Conservation (phyloP, 2,888 invertebrate genomes). For the Fragum whitleyi region DNA sequence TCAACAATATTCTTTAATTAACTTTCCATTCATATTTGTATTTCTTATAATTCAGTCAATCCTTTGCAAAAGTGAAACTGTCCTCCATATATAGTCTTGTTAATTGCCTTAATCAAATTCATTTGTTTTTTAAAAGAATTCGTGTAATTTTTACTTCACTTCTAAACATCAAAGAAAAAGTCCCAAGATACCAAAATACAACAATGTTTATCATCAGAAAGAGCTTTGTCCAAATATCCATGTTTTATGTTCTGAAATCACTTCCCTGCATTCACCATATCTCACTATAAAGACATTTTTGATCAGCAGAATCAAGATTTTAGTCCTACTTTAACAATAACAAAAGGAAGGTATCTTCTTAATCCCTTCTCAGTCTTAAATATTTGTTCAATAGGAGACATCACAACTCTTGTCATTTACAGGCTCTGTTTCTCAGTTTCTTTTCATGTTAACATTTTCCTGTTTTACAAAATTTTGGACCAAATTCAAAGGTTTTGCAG, state of each 20-base stretch:
- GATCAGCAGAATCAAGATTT: background rate
- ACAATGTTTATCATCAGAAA: conserved; percentile 45
- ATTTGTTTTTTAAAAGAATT: too few relatives aligned
- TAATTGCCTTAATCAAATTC: too few relatives aligned
- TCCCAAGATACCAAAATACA: conserved; percentile 40
- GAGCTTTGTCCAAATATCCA: conserved; percentile 57
- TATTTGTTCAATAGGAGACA: too few relatives aligned
- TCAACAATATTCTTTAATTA: background rate
- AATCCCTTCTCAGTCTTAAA: background rate
- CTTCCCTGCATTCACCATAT: background rate
- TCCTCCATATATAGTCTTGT: too few relatives aligned
- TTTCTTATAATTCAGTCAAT: background rate
- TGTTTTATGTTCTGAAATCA: conserved; percentile 18
- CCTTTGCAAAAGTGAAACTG: too few relatives aligned
- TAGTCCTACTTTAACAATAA: background rate
- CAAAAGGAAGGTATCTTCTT: background rate
- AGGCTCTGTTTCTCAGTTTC: too few relatives aligned
- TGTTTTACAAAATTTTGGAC: too few relatives aligned
- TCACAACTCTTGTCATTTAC: too few relatives aligned
- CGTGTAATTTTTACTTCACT: too few relatives aligned
- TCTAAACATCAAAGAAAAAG: background rate
- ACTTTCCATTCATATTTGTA: too few relatives aligned
- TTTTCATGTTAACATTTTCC: too few relatives aligned
- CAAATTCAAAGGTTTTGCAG: too few relatives aligned
- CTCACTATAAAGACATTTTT: conserved; percentile 7